These are phyloP conservation scores for Leucosticte australis DNA, from an alignment of 2,113 vertebrate species.

Conservation along the genomic window DNA sequence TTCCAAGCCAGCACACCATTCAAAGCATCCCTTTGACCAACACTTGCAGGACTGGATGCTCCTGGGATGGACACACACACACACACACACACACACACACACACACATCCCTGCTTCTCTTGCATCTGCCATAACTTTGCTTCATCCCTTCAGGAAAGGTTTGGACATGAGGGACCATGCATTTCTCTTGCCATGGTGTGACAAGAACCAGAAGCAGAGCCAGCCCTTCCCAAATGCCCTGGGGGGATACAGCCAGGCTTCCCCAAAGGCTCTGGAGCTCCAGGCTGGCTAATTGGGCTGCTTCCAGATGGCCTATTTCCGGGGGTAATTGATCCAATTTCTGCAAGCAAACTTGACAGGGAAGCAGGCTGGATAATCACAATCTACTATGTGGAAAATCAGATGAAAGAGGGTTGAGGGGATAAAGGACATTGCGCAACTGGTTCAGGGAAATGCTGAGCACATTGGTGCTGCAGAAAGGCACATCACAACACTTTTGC, in stretches of 20 bases:
- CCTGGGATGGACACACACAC: background rate
- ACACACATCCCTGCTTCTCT: background rate
- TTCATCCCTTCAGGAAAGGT: background rate
- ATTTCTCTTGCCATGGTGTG: background rate
- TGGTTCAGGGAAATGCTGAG: background rate
- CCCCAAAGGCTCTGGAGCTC: background rate
- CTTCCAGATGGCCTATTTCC: slow-evolving; percentile 49
- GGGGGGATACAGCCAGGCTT: background rate
- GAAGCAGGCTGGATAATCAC: slow-evolving; percentile 21
- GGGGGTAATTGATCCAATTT: slow-evolving; percentile 53
- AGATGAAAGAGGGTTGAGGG: background rate
- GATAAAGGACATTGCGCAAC: background rate
- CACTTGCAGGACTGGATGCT: background rate
- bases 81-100: too few species aligned
- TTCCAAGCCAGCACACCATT: fast-evolving
- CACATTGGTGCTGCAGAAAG: background rate
- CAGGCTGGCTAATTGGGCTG: background rate
- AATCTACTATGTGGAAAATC: slow-evolving; percentile 35
- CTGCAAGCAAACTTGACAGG: background rate
- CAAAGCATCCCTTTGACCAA: background rate
- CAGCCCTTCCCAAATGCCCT: background rate
- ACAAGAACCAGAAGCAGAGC: background rate
- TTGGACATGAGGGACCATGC: background rate
- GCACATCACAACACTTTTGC: background rate
- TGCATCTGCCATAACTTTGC: background rate